Conservation (phyloP, 1,140 invertebrate genomes). For the Euschistus heros region DNA sequence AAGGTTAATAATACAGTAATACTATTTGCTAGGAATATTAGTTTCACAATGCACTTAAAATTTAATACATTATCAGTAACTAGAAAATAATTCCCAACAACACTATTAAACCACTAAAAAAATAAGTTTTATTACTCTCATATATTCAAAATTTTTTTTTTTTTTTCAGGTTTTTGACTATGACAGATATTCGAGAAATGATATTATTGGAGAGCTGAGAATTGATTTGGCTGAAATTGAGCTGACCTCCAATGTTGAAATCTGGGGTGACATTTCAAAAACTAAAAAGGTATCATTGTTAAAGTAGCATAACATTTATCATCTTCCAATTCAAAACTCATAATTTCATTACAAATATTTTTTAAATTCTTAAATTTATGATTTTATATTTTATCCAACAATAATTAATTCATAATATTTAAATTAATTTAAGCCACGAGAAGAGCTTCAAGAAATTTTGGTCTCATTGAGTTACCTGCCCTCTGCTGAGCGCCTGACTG, state of each 20-base stretch:
- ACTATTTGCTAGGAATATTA: too few relatives aligned
- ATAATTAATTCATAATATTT: neutral
- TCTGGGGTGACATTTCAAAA: slow-evolving; percentile 66
- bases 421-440: slow-evolving; percentile 43
- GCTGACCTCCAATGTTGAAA: slow-evolving; percentile 55
- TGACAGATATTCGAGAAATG: slow-evolving; percentile 63
- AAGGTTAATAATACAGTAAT: too few relatives aligned
- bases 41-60: too few relatives aligned
- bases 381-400: neutral
- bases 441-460: slow-evolving; percentile 67
- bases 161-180: slow-evolving; percentile 49
- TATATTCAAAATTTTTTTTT: neutral
- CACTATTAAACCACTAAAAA: too few relatives aligned
- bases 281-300: slow-evolving; percentile 45
- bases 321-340: neutral
- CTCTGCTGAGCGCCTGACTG: slow-evolving; percentile 72
- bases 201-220: slow-evolving; percentile 63
- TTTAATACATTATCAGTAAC: too few relatives aligned
- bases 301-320: neutral
- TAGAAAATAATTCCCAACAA: too few relatives aligned
- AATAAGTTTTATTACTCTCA: neutral
- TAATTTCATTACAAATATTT: neutral
- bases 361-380: slow-evolving; percentile 2
- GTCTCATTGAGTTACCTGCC: slow-evolving; percentile 76
- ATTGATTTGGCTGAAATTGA: slow-evolving; percentile 58